A percentile compares a stretch with the other conserved stretches of the same genome.
Conservation (phyloP, 2,888 invertebrate genomes). For the Drosophila mettleri region DNA sequence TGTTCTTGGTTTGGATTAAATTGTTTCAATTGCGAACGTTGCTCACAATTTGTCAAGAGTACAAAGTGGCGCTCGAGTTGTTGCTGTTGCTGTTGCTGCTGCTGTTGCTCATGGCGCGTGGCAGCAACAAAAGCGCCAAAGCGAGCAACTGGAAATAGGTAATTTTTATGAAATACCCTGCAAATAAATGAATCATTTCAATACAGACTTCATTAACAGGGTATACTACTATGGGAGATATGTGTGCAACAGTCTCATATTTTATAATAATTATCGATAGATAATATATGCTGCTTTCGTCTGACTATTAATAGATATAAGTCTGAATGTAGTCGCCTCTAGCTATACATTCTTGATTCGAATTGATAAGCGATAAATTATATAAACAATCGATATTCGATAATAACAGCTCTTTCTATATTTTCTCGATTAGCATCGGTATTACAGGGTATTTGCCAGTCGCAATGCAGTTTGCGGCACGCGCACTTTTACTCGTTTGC, state of each 20-base stretch:
- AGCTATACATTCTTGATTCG: too few species aligned
- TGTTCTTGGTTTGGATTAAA: conserved; percentile 57
- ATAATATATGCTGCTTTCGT: too few species aligned
- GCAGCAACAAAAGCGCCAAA: conserved; percentile 31
- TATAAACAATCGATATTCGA: too few species aligned
- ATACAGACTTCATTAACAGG: background rate
- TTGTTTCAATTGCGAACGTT: conserved; percentile 73
- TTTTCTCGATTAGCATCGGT: too few species aligned
- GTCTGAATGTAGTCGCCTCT: too few species aligned
- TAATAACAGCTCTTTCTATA: too few species aligned
- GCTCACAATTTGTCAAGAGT: conserved; percentile 72
- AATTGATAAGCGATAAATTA: background rate
- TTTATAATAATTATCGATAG: conserved; percentile 16
- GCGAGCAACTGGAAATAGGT: conserved; percentile 39
- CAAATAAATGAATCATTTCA: background rate
- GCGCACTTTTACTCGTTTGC: background rate
- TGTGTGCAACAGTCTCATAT: background rate
- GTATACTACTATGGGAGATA: background rate
- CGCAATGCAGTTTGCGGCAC: background rate
- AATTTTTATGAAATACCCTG: conserved; percentile 36
- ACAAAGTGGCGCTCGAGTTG: conserved; percentile 69
- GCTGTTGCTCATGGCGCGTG: conserved; percentile 59
- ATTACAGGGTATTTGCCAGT: background rate
- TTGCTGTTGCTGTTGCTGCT: conserved; percentile 17
- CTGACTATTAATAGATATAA: too few species aligned